Percentiles rank a stretch among this genome's conserved stretches.
Conservation (phyloP, 2,113 vertebrate species). For the Salvelinus alpinus region DNA sequence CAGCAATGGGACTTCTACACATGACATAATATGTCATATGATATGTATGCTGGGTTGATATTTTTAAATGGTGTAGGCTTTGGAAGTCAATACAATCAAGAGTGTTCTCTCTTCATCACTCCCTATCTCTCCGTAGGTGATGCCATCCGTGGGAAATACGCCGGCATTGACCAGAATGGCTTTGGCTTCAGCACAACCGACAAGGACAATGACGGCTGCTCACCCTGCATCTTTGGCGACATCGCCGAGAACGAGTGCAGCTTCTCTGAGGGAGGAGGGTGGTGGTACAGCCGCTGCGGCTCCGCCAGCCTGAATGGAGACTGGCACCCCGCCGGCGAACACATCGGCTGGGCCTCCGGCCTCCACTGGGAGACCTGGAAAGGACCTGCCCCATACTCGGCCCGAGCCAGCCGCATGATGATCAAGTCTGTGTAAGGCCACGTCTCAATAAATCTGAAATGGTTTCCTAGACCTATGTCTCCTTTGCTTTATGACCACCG, state of each 20-base stretch:
- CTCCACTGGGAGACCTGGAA: constrained; percentile 72
- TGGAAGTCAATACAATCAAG: background rate
- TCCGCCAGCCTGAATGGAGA: constrained; percentile 59
- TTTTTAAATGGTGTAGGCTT: background rate
- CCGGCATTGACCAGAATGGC: constrained; percentile 55
- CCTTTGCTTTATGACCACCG: no score
- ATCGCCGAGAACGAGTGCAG: constrained; percentile 23
- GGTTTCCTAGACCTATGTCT: no score
- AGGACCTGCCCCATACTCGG: constrained; percentile 30
- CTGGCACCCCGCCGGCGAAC: constrained; percentile 42
- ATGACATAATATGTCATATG: no score
- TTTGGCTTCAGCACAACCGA: constrained; percentile 67
- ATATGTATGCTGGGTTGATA: no score
- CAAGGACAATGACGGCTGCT: constrained; percentile 60
- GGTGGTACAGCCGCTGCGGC: constrained; percentile 72
- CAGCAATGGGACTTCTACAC: no score
- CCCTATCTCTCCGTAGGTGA: constrained; percentile 48
- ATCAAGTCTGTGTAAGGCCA: constrained; percentile 25
- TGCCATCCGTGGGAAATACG: constrained; percentile 48
- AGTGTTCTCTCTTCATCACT: no score
- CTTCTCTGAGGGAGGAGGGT: background rate
- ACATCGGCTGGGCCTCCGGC: constrained; percentile 61
- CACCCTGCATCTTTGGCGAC: constrained; percentile 54
- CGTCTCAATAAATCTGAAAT: no score
- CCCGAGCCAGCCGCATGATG: constrained; percentile 55